Evolutionary conservation across 2,888 invertebrate species (phyloP), one percentile per base, ranked within the genome.

Genomic region (Alsophila aescularia): DNA sequence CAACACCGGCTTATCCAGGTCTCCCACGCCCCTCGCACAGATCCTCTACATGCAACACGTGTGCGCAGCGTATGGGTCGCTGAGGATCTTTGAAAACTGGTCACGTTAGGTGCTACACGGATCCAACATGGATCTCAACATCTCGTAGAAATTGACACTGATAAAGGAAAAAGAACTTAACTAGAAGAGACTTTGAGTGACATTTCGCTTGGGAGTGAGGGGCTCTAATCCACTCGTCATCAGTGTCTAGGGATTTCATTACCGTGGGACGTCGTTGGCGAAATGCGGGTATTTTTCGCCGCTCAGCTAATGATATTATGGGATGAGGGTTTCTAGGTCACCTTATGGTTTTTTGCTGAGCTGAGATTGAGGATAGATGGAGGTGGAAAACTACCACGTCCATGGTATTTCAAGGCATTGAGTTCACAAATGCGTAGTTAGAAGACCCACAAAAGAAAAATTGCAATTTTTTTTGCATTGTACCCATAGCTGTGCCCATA

Each of bases 71-170:
- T 48, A 61, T 32, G 50, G 47, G 43, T 18, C n/a, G 35, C 29
- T 36, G 60, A 44, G 60, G 69, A 50, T 64, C 73, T 55, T 55
- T 35, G 32, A 57, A 61, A 63, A 66, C 61, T 74, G 67, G 73
- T 15, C 51, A 21, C 31, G 39, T 55, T 55, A 24, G 5, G 7
- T 6, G 24, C 24, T 24, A 55, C 56, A 47, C 58, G 49, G 62
- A 63, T 59, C 59, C 62, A 49, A 21, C 52, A n/a, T n/a, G n/a
- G 43, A 49, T 54, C 51, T n/a, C n/a, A n/a, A n/a, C n/a, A n/a
- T n/a, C n/a, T 61, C 37, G 48, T 53, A 53, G 54, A 65, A 64
- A 67, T 62, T 36, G 35, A 35, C 43, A 21, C 52, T 62, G 66
- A 53, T 58, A 55, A 32, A 56, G 63, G 59, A 73, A 59, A 70